These are phyloP conservation scores for Eristalis intricaria DNA, from an alignment of 2,888 invertebrate species.

Conservation along the genomic window DNA sequence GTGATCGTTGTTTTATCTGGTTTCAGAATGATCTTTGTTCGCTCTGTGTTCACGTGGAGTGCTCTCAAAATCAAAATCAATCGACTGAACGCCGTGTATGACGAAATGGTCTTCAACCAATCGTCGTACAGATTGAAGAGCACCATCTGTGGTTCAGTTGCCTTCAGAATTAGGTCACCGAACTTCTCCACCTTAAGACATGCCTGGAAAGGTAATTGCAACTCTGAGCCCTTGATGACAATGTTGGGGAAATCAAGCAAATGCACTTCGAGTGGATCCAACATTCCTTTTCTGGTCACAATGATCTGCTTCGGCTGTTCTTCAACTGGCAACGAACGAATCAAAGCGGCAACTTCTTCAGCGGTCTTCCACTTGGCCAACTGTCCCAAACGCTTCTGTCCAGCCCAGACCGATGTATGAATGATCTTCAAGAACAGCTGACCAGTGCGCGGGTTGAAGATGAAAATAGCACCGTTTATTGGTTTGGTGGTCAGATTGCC, in stretches of 20 bases:
- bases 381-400: slow-evolving; percentile 99
- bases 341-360: slow-evolving; percentile 99
- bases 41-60: slow-evolving; percentile 98
- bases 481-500: slow-evolving; percentile 98
- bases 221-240: slow-evolving; percentile 99
- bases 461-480: slow-evolving; percentile 99
- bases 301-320: slow-evolving; percentile 99
- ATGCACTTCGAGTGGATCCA: slow-evolving; percentile 99
- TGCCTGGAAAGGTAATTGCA: slow-evolving; percentile 99
- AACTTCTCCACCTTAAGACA: slow-evolving; percentile 99
- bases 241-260: slow-evolving; percentile 99
- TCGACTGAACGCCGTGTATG: slow-evolving; percentile 99
- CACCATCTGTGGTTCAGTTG: slow-evolving; percentile 99
- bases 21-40: slow-evolving; percentile 98
- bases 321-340: slow-evolving; percentile 99
- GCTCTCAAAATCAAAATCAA: slow-evolving; percentile 97
- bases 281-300: slow-evolving; percentile 99
- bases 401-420: slow-evolving; percentile 99
- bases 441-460: slow-evolving; percentile 99
- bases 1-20: slow-evolving; percentile 99
- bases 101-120: slow-evolving; percentile 99
- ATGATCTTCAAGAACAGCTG: slow-evolving; percentile 99
- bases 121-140: slow-evolving; percentile 99
- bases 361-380: slow-evolving; percentile 99
- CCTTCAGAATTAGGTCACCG: slow-evolving; percentile 98